Evolutionary conservation across 1,140 invertebrate genomes (phyloP), one percentile per base, ranked within the genome.

Genomic region (Eueides isabella): DNA sequence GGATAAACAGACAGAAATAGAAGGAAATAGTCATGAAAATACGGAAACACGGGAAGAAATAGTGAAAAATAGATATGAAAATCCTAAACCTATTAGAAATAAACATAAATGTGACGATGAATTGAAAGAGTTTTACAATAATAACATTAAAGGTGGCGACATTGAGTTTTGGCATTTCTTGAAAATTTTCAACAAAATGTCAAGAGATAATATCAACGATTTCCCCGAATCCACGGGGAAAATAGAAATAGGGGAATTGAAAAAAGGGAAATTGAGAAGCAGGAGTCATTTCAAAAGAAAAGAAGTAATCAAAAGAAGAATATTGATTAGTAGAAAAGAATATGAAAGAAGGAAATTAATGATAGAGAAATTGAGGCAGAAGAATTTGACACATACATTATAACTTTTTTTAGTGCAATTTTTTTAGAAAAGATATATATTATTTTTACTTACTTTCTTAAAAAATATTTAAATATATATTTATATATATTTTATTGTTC

Each of bases 131-230:
- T 92, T 92, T 61, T 92, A 91, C 31, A 76, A 90, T 44, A 83
- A 78, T 0, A 90, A 92, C 31, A 84, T 92, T 0, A 84, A 81
- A 76, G 89, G 90, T 0, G 84, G 83, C 2, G 87, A 91, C 67
- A 84, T 92, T 11, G 89, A 92, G 61, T 92, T 92, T 67, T 90
- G 88, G 84, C 89, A 91, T 29, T 92, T 92, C 75, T 67, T 92
- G 30, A 92, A 91, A 67, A 89, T 90, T 28, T 92, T 82, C 55
- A 90, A 90, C 61, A 86, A 85, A 80, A 88, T 92, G 80, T 72
- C 79, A 0, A 69, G 77, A 26, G 88, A 90, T 28, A 87, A 89
- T 61, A 67, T 90, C 0, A 83, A 86, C 1, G 82, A 88, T 80
- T 90, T 90, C 29, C n/a, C 80, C 9, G 23, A 26, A 55, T 11